Evolutionary conservation across 2,797 vertebrate genomes (phyloP).

Genomic region (Neopelma chrysocephalum): DNA sequence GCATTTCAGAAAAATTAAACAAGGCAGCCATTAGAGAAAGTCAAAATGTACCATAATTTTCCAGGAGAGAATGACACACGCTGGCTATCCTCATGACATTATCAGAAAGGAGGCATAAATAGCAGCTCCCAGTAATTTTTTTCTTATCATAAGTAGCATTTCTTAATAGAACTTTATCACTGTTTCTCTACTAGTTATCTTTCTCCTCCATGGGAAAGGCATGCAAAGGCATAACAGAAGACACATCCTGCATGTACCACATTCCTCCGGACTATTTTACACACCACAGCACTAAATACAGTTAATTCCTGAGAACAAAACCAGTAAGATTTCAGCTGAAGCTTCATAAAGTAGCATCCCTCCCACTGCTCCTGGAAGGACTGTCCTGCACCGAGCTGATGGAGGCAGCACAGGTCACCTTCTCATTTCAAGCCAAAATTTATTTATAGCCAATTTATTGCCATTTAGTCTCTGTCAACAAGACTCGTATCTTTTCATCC

Average conservation of each 20-base stretch:
- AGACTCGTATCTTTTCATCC: neutral
- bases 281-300: neutral
- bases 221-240: neutral
- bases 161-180: neutral
- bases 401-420: neutral
- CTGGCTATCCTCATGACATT: neutral
- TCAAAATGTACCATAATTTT: neutral
- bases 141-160: neutral
- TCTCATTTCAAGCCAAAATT: neutral
- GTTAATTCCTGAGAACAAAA: neutral
- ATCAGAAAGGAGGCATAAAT: constrained; percentile 1
- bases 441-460: neutral
- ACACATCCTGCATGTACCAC: neutral
- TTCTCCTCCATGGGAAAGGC: neutral
- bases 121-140: neutral
- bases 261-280: neutral
- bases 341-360: neutral
- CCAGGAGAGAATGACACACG: neutral
- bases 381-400: neutral
- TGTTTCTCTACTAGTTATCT: neutral
- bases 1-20: constrained; percentile 35
- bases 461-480: neutral
- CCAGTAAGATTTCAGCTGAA: neutral
- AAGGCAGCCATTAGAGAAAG: neutral
- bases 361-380: neutral